Base-by-base conservation (phyloP, 1,140 invertebrate genomes). In the Drosophila melanogaster region DNA sequence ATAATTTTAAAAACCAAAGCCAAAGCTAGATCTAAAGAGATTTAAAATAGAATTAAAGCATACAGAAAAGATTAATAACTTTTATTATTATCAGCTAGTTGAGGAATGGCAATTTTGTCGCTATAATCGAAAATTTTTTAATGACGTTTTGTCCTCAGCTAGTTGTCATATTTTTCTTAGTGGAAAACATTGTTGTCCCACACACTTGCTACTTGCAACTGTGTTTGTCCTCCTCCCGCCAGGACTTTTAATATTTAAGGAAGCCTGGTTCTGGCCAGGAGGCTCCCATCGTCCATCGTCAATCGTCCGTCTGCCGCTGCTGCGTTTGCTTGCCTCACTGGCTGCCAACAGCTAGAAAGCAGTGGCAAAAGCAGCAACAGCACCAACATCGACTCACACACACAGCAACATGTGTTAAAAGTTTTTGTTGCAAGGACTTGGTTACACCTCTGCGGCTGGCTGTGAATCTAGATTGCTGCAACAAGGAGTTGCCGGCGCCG, bases 211-310 rank as follows among this genome's bases (percentile, higher is more conserved):
- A 54, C 40, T 12, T 44, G 35, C 41, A 62, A 19, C 50, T 33
- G 10, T 56, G 30, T 26, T 33, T 38, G 50, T 64, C 22, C 59
- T 61, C 44, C 73, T 70, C 46, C 61, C 53, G 77, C 71, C 59
- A 73, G 58, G 78, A 87, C 65, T 81, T 86, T 86, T 87, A 86
- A 87, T 86, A 86, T 86, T 87, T 87, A 70, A 86, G 77, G 77
- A 77, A 60, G 57, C 47, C 55, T 51, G 64, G 30, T 46, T 43
- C 53, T 40, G 65, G 46, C 65, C 40, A 40, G 37, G 24, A 70
- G 59, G 46, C 12, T 43, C 64, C 71, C 70, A 56, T 41, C 38
- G 61, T 50, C 60, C 55, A 30, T 17, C 12, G 57, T 55, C 70
- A 55, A 54, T 46, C 53, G 60, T 57, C 50, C 12, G 37, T 38